These are phyloP conservation scores for Scaptomyza parva DNA, from an alignment of 2,888 invertebrate genomes.

Conservation along the genomic window DNA sequence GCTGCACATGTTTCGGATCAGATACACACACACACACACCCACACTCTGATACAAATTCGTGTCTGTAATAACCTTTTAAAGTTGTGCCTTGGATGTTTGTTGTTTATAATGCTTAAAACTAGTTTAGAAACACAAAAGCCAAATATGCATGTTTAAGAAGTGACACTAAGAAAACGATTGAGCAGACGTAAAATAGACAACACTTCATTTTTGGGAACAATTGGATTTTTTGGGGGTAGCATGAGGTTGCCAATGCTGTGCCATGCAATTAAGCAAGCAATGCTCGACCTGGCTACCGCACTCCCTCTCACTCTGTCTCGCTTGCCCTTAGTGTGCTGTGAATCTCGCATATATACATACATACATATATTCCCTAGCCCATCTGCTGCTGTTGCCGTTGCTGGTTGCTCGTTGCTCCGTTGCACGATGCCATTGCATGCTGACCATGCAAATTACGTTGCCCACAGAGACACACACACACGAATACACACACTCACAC, in stretches of 20 bases:
- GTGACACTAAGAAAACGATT: slow-evolving; percentile 56
- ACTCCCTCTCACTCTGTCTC: slow-evolving; percentile 1
- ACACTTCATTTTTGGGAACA: slow-evolving; percentile 55
- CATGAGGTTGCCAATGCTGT: slow-evolving; percentile 72
- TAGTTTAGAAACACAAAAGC: slow-evolving; percentile 13
- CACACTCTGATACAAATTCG: background rate
- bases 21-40: slow-evolving; percentile 23
- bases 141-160: slow-evolving; percentile 54
- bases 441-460: slow-evolving; percentile 79
- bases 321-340: slow-evolving; percentile 10
- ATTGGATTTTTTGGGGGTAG: slow-evolving; percentile 55
- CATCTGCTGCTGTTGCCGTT: slow-evolving; percentile 37
- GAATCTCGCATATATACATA: background rate
- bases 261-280: slow-evolving; percentile 72
- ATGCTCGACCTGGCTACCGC: slow-evolving; percentile 22
- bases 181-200: slow-evolving; percentile 18
- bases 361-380: slow-evolving; percentile 26
- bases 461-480: slow-evolving; percentile 43
- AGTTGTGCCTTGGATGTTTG: slow-evolving; percentile 13
- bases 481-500: slow-evolving; percentile 3
- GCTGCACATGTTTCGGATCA: slow-evolving; percentile 46
- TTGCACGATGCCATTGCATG: slow-evolving; percentile 51
- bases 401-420: background rate
- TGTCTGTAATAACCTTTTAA: slow-evolving; percentile 48
- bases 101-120: slow-evolving; percentile 52